Evolutionary conservation across 2,113 vertebrate genomes (phyloP).

Genomic region (Ctenomys sociabilis): DNA sequence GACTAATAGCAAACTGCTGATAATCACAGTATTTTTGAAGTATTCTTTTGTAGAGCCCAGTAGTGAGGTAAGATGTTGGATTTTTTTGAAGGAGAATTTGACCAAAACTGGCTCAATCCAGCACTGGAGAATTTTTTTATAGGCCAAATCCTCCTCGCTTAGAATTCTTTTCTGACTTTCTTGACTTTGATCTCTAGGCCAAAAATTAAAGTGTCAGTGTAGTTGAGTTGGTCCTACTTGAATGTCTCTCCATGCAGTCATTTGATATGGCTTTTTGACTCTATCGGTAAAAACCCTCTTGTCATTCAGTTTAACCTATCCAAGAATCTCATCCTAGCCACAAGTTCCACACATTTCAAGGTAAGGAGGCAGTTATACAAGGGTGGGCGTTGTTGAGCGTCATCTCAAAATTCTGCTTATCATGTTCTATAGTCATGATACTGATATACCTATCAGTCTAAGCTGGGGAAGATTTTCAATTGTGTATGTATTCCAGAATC

Average conservation of each 20-base stretch:
- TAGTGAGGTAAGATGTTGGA: neutral
- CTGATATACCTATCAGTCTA: neutral
- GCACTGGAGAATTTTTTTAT: neutral
- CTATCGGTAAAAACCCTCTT: neutral
- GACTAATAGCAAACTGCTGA: neutral
- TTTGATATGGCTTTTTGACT: neutral
- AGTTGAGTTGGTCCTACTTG: neutral
- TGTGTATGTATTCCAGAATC: neutral
- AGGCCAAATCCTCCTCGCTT: neutral
- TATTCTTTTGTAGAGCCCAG: neutral
- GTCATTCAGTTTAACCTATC: neutral
- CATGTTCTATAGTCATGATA: neutral
- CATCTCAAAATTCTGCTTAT: neutral
- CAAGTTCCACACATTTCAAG: neutral
- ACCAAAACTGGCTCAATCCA: neutral
- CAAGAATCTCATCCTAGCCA: neutral
- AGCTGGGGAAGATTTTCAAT: neutral
- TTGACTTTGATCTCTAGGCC: constrained; percentile 2
- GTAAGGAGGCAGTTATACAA: neutral
- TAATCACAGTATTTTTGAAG: neutral
- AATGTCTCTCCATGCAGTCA: neutral
- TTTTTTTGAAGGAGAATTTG: neutral
- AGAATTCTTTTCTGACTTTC: constrained; percentile 19
- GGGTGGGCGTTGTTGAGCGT: neutral
- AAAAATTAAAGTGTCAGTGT: neutral